Base-by-base conservation (phyloP, 2,888 invertebrate genomes). In the Cartodere bifasciata region DNA sequence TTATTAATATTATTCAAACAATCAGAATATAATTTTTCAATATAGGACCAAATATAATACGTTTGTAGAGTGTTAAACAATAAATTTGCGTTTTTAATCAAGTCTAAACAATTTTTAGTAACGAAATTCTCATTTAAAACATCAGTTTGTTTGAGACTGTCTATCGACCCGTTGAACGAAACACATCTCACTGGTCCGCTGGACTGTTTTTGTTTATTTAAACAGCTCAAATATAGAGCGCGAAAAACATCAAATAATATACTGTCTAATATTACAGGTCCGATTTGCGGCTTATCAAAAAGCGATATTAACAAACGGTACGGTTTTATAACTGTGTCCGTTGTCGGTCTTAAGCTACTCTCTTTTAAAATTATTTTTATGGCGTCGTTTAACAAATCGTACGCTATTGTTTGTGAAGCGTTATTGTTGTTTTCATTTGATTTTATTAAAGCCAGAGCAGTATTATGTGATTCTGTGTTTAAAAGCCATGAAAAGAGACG, bases 201-300 rank as follows among this genome's bases (percentile, higher is more conserved):
- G 42, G 50, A 53, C 15, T 56, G 49, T 35, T 54, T 55, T 39
- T 59, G 54, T 40, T 58, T 53, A 42, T 67, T 63, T 23, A 65
- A 57, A 43, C 64, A 67, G 10, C 68, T 64, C 25, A 68, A 49
- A 42, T 68, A 68, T 46, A 71, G 56, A 9, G 70, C 61, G 21
- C 78, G 69, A 55, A 87, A 81, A 31, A 88, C 78, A 51, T 86
- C 79, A 45, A 77, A 73, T 16, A 86, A 65, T 36, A 85, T 76
- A 46, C 72, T 72, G 49, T 85, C 83, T 39, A 86, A 58, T 37
- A 86, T 79, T 3, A 74, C 70, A 22, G 75, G 72, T 4, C 87
- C 86, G 33, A 91, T 82, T 55, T 88, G 87, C 6, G 81, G 78
- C 56, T 87, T 84, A 55, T 91, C 90, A 36, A 91, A 64, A 26